A percentile compares a stretch with the other conserved stretches of the same genome.
Conservation (phyloP, 2,797 vertebrate species). For the Apodemus agrarius region DNA sequence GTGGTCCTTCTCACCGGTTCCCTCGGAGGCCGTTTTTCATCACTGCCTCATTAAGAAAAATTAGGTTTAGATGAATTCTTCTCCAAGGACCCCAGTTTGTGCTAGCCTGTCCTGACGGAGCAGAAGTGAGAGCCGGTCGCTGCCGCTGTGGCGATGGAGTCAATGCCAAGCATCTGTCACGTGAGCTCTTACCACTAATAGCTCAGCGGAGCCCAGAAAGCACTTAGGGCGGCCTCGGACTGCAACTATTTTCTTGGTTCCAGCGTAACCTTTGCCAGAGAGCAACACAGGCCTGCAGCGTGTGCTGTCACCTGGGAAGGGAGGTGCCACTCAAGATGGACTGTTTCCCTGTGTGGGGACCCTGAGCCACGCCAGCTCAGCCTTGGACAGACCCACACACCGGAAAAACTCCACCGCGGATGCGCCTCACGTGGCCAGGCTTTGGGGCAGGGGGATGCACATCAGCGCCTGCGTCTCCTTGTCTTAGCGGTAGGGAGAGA, state of each 20-base stretch:
- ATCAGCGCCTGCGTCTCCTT: not conserved
- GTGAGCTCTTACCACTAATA: not conserved
- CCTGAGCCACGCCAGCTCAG: not conserved
- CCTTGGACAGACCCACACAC: not conserved
- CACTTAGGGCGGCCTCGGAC: not conserved
- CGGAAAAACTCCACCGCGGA: not conserved
- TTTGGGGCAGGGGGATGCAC: not conserved
- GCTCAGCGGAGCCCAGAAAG: not conserved
- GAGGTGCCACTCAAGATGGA: not conserved
- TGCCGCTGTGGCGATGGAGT: not conserved
- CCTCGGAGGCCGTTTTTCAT: not conserved
- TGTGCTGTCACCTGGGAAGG: not conserved
- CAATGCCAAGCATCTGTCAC: not conserved
- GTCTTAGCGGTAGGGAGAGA: not conserved
- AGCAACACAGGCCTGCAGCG: not conserved
- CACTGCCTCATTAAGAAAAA: not conserved
- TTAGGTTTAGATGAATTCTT: not conserved
- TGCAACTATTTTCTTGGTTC: not conserved
- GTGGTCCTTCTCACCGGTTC: not conserved
- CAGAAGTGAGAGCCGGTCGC: not conserved
- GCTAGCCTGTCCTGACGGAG: not conserved
- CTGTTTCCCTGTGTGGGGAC: no score
- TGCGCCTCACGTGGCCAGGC: not conserved
- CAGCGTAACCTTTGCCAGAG: not conserved
- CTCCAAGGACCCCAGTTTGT: not conserved